A percentile compares a stretch with the other conserved stretches of the same genome.
These are phyloP conservation scores for Mus spicilegus DNA, from an alignment of 2,113 vertebrate species.

Conservation along the genomic window DNA sequence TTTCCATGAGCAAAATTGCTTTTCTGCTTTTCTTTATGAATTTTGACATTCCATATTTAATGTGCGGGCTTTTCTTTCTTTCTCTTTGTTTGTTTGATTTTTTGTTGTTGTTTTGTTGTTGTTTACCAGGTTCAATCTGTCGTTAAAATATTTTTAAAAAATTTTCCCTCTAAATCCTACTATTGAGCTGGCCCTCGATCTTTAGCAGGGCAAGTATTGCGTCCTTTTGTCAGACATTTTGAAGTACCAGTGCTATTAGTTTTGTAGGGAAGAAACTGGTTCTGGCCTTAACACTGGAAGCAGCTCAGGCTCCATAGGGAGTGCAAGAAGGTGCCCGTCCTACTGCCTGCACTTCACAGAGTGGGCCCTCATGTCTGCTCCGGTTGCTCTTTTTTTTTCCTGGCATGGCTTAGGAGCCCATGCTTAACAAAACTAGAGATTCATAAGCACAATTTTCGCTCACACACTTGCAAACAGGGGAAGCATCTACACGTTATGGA, in stretches of 20 bases:
- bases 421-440: not conserved
- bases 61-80: not conserved
- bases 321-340: not conserved
- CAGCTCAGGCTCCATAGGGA: not conserved
- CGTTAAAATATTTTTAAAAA: not conserved
- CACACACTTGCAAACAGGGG: not conserved
- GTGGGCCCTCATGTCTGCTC: not conserved
- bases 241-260: slow-evolving; percentile 36
- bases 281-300: slow-evolving; percentile 16
- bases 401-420: not conserved
- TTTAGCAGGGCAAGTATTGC: not conserved
- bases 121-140: slow-evolving; percentile 8
- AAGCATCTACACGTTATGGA: not conserved
- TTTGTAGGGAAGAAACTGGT: slow-evolving; percentile 16
- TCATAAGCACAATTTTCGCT: not conserved
- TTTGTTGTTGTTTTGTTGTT: not conserved
- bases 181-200: not conserved
- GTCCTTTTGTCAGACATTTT: slow-evolving; percentile 17
- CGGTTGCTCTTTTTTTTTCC: not conserved
- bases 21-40: slow-evolving; percentile 8
- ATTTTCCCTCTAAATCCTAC: slow-evolving; percentile 14
- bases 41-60: not conserved
- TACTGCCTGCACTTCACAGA: not conserved
- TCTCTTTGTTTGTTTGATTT: too few species aligned
- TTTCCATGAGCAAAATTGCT: slow-evolving; percentile 10